These are phyloP conservation scores for Microtus ochrogaster DNA, from an alignment of 2,113 vertebrate genomes.

Conservation along the genomic window DNA sequence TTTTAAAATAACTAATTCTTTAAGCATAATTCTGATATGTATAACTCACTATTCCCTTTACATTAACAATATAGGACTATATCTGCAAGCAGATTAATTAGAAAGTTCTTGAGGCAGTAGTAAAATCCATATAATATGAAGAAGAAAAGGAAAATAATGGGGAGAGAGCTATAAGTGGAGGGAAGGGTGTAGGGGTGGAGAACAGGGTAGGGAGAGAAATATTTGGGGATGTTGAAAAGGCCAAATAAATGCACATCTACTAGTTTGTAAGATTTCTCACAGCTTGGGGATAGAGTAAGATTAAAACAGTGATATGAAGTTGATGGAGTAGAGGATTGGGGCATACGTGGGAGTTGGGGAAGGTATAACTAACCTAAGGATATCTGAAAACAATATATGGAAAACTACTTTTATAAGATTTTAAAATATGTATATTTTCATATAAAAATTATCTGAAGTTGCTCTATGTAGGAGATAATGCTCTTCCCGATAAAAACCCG, in stretches of 20 bases:
- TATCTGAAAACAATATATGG: neutral
- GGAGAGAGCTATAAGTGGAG: neutral
- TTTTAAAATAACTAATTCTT: slow-evolving; percentile 28
- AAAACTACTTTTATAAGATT: neutral
- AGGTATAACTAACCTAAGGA: neutral
- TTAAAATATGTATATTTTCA: neutral
- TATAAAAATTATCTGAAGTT: neutral
- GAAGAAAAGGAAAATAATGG: neutral
- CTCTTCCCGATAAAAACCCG: neutral
- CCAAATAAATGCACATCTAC: neutral
- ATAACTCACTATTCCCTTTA: neutral
- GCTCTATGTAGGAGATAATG: neutral
- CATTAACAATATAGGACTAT: neutral
- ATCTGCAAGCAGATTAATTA: neutral
- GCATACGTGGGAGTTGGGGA: too few relatives aligned
- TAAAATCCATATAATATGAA: neutral
- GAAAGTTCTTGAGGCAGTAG: neutral
- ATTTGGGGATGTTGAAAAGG: neutral
- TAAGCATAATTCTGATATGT: neutral
- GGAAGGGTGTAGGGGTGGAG: neutral
- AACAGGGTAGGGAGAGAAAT: neutral
- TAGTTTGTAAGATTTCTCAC: neutral
- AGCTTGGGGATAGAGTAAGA: neutral
- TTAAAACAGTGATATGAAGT: neutral
- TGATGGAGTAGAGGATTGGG: neutral